These are phyloP conservation scores for Thalassophryne amazonica DNA, from an alignment of 2,797 vertebrate species.

Conservation along the genomic window DNA sequence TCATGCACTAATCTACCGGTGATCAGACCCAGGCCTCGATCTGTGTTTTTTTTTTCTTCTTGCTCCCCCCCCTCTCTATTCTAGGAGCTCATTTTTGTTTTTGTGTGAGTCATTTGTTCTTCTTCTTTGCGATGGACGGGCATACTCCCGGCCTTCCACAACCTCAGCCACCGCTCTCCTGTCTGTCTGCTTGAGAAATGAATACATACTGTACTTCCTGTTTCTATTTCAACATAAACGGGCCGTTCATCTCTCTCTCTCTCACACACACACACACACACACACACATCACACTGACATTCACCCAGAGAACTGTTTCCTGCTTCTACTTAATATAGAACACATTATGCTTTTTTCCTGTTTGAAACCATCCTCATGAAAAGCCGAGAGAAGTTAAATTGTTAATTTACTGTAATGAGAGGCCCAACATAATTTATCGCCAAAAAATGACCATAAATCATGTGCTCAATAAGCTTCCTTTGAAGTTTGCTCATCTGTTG, in stretches of 20 bases:
- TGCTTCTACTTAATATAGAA: neutral
- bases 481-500: too few species aligned
- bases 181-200: conserved; percentile 23
- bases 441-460: too few species aligned
- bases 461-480: too few species aligned
- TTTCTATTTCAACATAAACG: conserved; percentile 6
- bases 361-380: too few species aligned
- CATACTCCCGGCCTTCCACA: conserved; percentile 38
- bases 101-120: conserved; percentile 35
- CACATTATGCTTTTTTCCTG: too few species aligned
- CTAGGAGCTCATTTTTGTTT: conserved; percentile 34
- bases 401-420: too few species aligned
- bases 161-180: conserved; percentile 22
- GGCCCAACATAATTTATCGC: too few species aligned
- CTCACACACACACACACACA: neutral
- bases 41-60: conserved; percentile 46
- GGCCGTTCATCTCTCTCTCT: too few species aligned
- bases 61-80: conserved; percentile 53
- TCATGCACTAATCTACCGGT: conserved; percentile 57
- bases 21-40: conserved; percentile 64
- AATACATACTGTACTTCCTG: conserved; percentile 4
- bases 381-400: too few species aligned
- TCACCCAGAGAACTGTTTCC: neutral
- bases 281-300: neutral
- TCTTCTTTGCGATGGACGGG: conserved; percentile 8